Conservation (phyloP, 2,113 vertebrate genomes). For the Clarias macrocephalus region DNA sequence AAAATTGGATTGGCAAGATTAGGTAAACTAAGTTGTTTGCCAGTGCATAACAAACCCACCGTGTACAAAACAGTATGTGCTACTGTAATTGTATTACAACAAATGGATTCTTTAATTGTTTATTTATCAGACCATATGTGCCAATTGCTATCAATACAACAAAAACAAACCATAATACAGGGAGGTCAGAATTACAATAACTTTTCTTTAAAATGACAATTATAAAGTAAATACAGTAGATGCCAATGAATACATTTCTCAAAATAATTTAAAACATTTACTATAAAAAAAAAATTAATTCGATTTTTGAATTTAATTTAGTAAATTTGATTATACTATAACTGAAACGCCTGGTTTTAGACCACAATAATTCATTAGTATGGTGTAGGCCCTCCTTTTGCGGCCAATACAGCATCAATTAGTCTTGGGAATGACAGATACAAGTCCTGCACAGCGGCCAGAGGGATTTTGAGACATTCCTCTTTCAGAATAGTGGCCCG, state of each 20-base stretch:
- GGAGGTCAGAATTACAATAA: neutral
- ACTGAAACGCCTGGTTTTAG: too few species aligned
- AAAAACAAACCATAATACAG: neutral
- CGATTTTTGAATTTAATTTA: too few species aligned
- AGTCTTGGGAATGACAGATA: too few species aligned
- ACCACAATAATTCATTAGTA: too few species aligned
- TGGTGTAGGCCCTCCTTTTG: too few species aligned
- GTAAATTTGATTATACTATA: too few species aligned
- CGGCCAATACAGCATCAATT: too few species aligned
- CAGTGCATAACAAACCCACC: neutral
- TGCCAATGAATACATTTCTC: neutral
- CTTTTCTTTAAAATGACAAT: neutral
- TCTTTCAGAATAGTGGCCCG: too few species aligned
- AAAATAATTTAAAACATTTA: neutral
- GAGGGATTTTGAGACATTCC: too few species aligned
- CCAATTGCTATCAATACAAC: neutral
- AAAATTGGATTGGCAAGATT: neutral
- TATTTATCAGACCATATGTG: neutral
- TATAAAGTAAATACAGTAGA: neutral
- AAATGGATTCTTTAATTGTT: neutral
- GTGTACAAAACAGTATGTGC: neutral
- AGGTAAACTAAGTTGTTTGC: neutral
- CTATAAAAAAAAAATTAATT: too few species aligned
- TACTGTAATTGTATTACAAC: neutral
- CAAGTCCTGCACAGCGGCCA: too few species aligned